Evolutionary conservation across 2,113 vertebrate genomes (phyloP).

Genomic region (Lichenostomus cassidix): DNA sequence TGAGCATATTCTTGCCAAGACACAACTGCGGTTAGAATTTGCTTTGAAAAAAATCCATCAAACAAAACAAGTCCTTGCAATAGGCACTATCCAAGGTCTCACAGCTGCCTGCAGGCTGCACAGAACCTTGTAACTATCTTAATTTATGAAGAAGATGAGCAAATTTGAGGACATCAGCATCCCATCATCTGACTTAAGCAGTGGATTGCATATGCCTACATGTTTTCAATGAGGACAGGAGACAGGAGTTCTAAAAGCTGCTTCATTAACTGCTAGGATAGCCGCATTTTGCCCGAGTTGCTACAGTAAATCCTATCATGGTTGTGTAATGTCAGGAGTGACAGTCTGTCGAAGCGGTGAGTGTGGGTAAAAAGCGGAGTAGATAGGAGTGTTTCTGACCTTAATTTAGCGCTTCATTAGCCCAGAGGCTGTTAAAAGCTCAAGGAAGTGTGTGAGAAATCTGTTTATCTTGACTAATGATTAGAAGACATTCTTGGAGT

Average conservation of each 20-base stretch:
- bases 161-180: not conserved
- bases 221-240: not conserved
- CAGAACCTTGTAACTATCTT: not conserved
- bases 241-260: not conserved
- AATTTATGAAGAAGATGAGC: not conserved
- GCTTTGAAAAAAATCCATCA: not conserved
- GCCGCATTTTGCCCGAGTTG: not conserved
- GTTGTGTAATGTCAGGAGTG: not conserved
- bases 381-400: not conserved
- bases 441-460: slow-evolving; percentile 34
- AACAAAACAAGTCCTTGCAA: not conserved
- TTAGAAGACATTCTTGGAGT: slow-evolving; percentile 37
- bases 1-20: not conserved
- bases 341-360: not conserved
- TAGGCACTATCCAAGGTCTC: not conserved
- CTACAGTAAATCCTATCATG: slow-evolving; percentile 21
- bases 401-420: slow-evolving; percentile 73
- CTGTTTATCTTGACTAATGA: slow-evolving; percentile 42
- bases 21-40: not conserved
- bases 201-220: not conserved
- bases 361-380: too few relatives aligned
- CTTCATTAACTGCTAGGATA: not conserved
- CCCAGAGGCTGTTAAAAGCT: slow-evolving; percentile 47
- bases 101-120: not conserved
- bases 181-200: not conserved